Percentiles rank a stretch among this genome's conserved stretches.
These are phyloP conservation scores for Ormyrus labotus DNA, from an alignment of 2,888 invertebrate species.

Conservation along the genomic window DNA sequence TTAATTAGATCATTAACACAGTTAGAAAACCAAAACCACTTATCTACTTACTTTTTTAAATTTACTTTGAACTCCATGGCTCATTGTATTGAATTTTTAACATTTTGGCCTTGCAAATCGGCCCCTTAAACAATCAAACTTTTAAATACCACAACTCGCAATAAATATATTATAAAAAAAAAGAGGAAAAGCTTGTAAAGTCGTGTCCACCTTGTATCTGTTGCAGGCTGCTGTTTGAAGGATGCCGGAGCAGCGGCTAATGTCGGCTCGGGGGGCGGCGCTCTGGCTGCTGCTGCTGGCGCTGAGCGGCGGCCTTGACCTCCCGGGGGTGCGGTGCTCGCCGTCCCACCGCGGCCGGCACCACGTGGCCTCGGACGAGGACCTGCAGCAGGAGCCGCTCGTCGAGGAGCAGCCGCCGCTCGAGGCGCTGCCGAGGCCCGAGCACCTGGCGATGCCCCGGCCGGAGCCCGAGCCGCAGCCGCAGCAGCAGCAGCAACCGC, in stretches of 20 bases:
- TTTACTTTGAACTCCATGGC: too few relatives aligned
- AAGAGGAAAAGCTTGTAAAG: too few relatives aligned
- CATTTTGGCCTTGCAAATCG: too few relatives aligned
- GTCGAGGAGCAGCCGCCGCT: conserved; percentile 71
- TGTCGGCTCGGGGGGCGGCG: background rate
- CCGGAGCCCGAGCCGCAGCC: conserved; percentile 61
- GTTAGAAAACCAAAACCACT: too few relatives aligned
- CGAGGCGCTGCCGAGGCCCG: conserved; percentile 73
- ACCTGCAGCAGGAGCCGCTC: conserved; percentile 50
- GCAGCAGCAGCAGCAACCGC: conserved; percentile 70
- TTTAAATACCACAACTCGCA: too few relatives aligned
- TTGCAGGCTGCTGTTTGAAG: conserved; percentile 37
- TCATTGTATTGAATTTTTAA: too few relatives aligned
- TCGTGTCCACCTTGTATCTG: background rate
- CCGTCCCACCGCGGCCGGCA: conserved; percentile 73
- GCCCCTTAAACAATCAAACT: too few relatives aligned
- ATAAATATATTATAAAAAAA: too few relatives aligned
- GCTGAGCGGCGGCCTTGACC: conserved; percentile 65
- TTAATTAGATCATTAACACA: too few relatives aligned
- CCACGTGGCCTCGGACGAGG: conserved; percentile 62
- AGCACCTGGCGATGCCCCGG: conserved; percentile 68
- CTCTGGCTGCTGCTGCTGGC: conserved; percentile 60
- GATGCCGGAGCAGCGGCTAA: conserved; percentile 38
- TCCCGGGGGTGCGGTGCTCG: conserved; percentile 63
- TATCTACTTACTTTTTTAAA: too few relatives aligned